Percentiles rank a stretch among this genome's conserved stretches.
Conservation (phyloP, 2,113 vertebrate species). For the Caranx melampygus region DNA sequence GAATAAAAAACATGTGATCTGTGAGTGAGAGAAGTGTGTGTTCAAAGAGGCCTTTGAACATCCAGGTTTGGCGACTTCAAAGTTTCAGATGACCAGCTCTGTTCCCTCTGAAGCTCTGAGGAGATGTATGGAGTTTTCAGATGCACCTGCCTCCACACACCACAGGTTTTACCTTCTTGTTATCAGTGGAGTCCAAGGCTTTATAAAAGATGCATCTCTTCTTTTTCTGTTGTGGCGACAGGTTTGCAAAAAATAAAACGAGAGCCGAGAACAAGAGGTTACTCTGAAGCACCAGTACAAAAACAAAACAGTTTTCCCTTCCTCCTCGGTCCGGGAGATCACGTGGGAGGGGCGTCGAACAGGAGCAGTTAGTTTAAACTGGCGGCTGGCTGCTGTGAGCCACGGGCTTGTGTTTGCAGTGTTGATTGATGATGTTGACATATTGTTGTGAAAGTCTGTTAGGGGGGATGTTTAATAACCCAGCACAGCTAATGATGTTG, state of each 20-base stretch:
- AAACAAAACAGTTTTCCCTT: neutral
- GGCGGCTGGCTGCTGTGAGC: constrained; percentile 19
- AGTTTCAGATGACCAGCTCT: constrained; percentile 13
- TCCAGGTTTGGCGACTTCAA: constrained; percentile 30
- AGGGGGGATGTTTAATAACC: constrained; percentile 71
- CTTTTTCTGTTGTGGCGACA: neutral
- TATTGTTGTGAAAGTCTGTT: constrained; percentile 62
- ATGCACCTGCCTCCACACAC: neutral
- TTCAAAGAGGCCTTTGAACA: constrained; percentile 49
- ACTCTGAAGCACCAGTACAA: neutral
- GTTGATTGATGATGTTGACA: constrained; percentile 63
- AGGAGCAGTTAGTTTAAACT: neutral
- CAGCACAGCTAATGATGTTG: constrained; percentile 66
- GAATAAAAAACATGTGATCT: constrained; percentile 21
- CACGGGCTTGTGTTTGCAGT: constrained; percentile 33
- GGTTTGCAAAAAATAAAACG: neutral
- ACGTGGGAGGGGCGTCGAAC: neutral
- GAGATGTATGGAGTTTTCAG: neutral
- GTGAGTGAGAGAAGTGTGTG: neutral
- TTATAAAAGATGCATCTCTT: neutral
- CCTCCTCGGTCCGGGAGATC: neutral
- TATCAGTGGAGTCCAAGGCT: neutral
- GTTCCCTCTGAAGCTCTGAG: constrained; percentile 30
- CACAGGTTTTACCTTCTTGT: neutral
- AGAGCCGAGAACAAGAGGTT: neutral